A percentile compares a stretch with the other conserved stretches of the same genome.
These are phyloP conservation scores for Agrenia bidenticulata DNA, from an alignment of 2,888 invertebrate species.

Conservation along the genomic window DNA sequence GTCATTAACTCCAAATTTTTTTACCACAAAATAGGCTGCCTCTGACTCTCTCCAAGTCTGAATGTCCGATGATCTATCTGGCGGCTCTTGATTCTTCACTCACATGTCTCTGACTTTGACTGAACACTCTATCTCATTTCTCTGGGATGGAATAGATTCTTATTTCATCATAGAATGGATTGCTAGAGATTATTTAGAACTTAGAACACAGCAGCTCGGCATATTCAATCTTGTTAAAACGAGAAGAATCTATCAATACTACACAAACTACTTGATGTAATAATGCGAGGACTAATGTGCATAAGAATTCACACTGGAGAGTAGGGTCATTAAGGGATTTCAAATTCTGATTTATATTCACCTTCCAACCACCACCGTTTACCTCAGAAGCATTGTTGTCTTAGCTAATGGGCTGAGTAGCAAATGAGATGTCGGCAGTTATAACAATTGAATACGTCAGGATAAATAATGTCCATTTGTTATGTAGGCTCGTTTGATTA, in stretches of 20 bases:
- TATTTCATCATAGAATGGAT: neutral
- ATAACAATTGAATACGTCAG: constrained; percentile 22
- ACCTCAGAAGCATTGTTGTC: constrained; percentile 25
- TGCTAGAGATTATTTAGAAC: no score
- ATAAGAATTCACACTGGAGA: neutral
- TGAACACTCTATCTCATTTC: constrained; percentile 17
- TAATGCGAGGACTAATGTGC: constrained; percentile 7
- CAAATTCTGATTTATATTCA: constrained; percentile 7
- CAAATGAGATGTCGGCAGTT: constrained; percentile 23
- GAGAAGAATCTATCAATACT: constrained; percentile 21
- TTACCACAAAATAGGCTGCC: constrained; percentile 18
- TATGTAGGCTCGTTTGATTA: no score
- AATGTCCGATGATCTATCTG: constrained; percentile 1
- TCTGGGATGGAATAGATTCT: constrained; percentile 15
- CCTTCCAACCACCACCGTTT: constrained; percentile 3
- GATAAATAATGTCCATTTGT: constrained; percentile 6
- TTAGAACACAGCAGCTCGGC: constrained; percentile 8
- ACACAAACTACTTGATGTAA: neutral
- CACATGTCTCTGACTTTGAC: constrained; percentile 20
- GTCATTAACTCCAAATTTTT: constrained; percentile 23
- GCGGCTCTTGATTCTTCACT: constrained; percentile 15
- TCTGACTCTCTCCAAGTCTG: constrained; percentile 1
- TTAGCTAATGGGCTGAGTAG: constrained; percentile 19
- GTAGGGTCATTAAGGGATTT: constrained; percentile 5
- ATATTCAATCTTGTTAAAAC: constrained; percentile 21